These are phyloP conservation scores for Channa argus DNA, from an alignment of 2,113 vertebrate species.

Conservation along the genomic window DNA sequence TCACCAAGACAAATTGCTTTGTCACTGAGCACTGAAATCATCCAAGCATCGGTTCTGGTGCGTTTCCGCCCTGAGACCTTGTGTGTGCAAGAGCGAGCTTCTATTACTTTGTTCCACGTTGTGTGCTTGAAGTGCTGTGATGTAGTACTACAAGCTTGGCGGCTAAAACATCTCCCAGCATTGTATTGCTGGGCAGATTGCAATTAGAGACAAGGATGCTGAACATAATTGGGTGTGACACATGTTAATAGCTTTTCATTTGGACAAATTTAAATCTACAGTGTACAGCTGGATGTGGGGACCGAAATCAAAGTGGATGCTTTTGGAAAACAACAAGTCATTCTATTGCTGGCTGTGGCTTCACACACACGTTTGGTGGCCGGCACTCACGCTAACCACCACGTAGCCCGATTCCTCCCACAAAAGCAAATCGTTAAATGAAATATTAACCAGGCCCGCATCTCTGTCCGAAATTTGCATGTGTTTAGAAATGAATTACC, in stretches of 20 bases:
- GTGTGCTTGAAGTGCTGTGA: neutral
- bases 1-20: neutral
- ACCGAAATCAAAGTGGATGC: slow-evolving; percentile 45
- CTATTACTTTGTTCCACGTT: neutral
- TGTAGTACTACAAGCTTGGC: slow-evolving; percentile 11
- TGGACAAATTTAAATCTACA: slow-evolving; percentile 60
- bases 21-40: neutral
- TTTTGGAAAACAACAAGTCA: slow-evolving; percentile 63
- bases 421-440: slow-evolving; percentile 3
- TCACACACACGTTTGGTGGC: slow-evolving; percentile 40
- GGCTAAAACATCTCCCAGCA: slow-evolving; percentile 57
- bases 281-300: slow-evolving; percentile 55
- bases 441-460: slow-evolving; percentile 33
- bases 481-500: slow-evolving; percentile 25
- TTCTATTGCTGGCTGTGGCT: slow-evolving; percentile 44
- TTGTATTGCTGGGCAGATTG: slow-evolving; percentile 66
- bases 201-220: slow-evolving; percentile 74
- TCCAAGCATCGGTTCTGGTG: neutral
- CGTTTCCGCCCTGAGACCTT: neutral
- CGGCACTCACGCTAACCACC: slow-evolving; percentile 27
- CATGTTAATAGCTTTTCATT: slow-evolving; percentile 78
- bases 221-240: slow-evolving; percentile 78
- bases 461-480: slow-evolving; percentile 22
- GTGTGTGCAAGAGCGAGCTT: neutral
- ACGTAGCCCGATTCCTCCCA: slow-evolving; percentile 32